phyloP scores from a whole-genome alignment of 2,888 invertebrate species.

The Heliconius ethilla region DNA sequence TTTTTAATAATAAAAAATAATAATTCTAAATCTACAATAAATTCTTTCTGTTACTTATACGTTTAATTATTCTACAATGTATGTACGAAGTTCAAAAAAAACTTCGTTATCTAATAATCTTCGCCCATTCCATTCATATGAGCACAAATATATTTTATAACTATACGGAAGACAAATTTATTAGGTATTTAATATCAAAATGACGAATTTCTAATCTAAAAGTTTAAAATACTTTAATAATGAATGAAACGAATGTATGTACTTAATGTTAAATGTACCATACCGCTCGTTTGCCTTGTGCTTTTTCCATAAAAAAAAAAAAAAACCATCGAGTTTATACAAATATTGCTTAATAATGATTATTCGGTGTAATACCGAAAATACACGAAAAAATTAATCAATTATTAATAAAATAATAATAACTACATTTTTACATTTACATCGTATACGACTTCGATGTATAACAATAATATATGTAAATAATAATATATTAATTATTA shows the following conservation, averaged over 20 bases:
- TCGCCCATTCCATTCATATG: conserved; percentile 48
- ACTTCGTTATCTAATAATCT: conserved; percentile 48
- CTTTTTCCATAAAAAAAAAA: too few relatives aligned
- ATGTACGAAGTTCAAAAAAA: conserved; percentile 69
- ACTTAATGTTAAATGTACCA: conserved; percentile 16
- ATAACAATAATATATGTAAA: not conserved
- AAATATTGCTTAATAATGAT: conserved; percentile 26
- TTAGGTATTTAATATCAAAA: conserved; percentile 57
- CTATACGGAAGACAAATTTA: conserved; percentile 81
- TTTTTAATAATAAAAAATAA: conserved; percentile 31
- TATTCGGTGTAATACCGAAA: not conserved
- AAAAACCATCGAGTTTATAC: too few relatives aligned
- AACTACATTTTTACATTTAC: not conserved
- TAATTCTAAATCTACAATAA: conserved; percentile 65
- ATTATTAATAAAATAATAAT: conserved; percentile 1
- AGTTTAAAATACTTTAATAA: conserved; percentile 31
- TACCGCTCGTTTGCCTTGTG: too few relatives aligned
- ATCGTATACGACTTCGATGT: conserved; percentile 19
- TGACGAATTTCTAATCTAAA: conserved; percentile 55
- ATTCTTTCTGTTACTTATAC: conserved; percentile 71
- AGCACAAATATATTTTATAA: conserved; percentile 67
- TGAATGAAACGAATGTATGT: conserved; percentile 28
- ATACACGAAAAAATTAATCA: not conserved
- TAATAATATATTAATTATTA: not conserved
- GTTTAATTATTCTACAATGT: conserved; percentile 47